Base-by-base conservation (phyloP, 2,797 vertebrate species). In the Melanotaenia trifasciata region DNA sequence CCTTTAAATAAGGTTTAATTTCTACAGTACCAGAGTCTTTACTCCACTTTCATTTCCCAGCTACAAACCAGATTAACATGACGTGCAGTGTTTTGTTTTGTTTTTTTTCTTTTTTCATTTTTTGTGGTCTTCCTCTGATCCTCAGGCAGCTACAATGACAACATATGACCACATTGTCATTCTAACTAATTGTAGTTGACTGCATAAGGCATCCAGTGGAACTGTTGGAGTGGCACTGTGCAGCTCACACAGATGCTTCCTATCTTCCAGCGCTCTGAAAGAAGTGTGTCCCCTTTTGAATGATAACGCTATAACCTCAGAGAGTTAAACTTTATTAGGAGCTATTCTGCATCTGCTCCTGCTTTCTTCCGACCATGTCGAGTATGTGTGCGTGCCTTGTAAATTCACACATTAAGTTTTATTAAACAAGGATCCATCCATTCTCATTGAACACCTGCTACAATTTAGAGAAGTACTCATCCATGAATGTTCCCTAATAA, bases 391-490 rank as follows among this genome's bases (percentile, higher is more conserved):
- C 79, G 87, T 10, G 82, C 76, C 81, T 78, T 78, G 78, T 91
- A 90, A 94, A 94, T 83, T 88, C 89, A 92, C 88, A 93, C 87
- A 92, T 93, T 93, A 92, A 84, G 73, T 92, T 94, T 92, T 92
- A 94, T 93, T 94, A 91, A 92, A 86, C 60, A 80, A 76, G 84
- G 86, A 90, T 93, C 87, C 84, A 90, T 90, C 86, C 83, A 84
- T 79, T 92, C 88, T 88, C 88, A 70, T 36, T 67, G 74, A 94
- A 92, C 93, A 94, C 92, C 92, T 93, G 90, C 90, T 94, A 77
- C 86, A 85, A 89, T 92, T 90, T 91, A 89, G 85, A 64, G 43
- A 90, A 84, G 80, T 81, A 89, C 87, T 93, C 89, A 81, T 83
- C 85, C 92, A 85, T 91, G 88, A 91, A 89, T 90, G 79, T 72